Evolutionary conservation across 2,113 vertebrate species (phyloP), one percentile per base, ranked within the genome.

Genomic region (Girardinichthys multiradiatus): DNA sequence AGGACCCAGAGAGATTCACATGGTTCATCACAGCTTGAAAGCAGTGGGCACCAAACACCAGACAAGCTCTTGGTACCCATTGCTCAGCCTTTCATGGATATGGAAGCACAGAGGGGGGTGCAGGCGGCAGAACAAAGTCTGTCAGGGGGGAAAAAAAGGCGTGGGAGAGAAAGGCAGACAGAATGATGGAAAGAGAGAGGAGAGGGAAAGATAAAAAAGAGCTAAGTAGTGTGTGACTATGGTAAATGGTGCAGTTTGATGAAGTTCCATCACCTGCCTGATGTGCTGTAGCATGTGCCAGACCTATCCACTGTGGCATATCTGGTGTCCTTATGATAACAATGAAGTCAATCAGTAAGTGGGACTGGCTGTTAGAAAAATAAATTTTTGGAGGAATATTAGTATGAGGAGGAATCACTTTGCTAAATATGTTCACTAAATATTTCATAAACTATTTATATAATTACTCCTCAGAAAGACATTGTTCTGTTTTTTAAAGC

Each of bases 301-400:
- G 73, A 75, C 88, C 83, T 82, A 83, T 86, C 86, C 85, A 79
- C 79, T 85, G 87, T 60, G 14, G 84, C 83, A 39, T 45, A 54
- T 75, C 81, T 64, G 71, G n/a, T 80, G 79, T 82, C 77, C 85
- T 70, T 73, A 26, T 58, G 72, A 85, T 76, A 86, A 87, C 86
- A 86, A 79, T 83, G 86, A 89, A 76, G 83, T 87, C 70, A 87
- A 74, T 82, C 73, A 76, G 67, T 51, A 64, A 85, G 62, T 71
- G 33, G 66, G 13, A 27, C 48, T 57, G 68, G 7, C 63, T 82
- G 63, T 76, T 68, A 31, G 64, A 61, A 10, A 26, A 35, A n/a
- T 26, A 30, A 0, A 64, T 39, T 61, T 68, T 57, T 31, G 21
- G 39, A 37, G 37, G 2, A 57, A 68, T 24, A 15, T 33, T 35